Percentiles rank a stretch among this genome's conserved stretches.
Evolutionary conservation across 2,888 invertebrate species (phyloP).

Genomic region (Dexiosoma caninum): DNA sequence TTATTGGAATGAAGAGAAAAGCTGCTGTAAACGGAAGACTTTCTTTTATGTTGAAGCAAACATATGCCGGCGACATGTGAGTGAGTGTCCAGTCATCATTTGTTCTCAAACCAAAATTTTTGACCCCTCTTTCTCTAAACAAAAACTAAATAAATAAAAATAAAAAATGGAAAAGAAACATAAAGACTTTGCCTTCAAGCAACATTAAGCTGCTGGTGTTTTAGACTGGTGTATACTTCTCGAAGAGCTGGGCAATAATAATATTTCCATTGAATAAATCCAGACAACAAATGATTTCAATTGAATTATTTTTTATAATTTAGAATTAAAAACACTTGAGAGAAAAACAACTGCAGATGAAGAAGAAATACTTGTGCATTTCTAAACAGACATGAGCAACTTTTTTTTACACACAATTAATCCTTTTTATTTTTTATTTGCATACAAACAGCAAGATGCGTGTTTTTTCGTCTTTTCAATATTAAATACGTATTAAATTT

Average conservation of each 20-base stretch:
- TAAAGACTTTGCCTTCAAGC: conserved; percentile 5
- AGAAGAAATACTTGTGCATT: no score
- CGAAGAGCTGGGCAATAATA: background rate
- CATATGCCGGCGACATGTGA: conserved; percentile 59
- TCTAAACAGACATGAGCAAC: background rate
- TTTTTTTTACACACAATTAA: conserved; percentile 24
- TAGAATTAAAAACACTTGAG: conserved; percentile 11
- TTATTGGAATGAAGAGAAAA: conserved; percentile 15
- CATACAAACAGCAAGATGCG: conserved; percentile 7
- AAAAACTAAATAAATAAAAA: no score
- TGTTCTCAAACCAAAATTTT: conserved; percentile 35
- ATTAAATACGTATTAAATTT: conserved; percentile 8
- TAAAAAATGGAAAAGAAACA: no score
- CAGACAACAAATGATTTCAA: background rate
- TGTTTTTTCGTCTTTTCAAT: background rate
- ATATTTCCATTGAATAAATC: background rate
- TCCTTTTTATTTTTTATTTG: conserved; percentile 20
- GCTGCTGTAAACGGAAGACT: conserved; percentile 16
- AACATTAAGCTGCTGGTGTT: conserved; percentile 39
- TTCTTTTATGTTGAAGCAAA: conserved; percentile 43
- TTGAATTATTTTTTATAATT: conserved; percentile 33
- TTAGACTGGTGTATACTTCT: background rate
- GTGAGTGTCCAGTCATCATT: conserved; percentile 58
- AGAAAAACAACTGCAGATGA: conserved; percentile 5
- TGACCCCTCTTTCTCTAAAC: background rate